Evolutionary conservation across 2,797 vertebrate species (phyloP).

Genomic region (Sebastes minor): DNA sequence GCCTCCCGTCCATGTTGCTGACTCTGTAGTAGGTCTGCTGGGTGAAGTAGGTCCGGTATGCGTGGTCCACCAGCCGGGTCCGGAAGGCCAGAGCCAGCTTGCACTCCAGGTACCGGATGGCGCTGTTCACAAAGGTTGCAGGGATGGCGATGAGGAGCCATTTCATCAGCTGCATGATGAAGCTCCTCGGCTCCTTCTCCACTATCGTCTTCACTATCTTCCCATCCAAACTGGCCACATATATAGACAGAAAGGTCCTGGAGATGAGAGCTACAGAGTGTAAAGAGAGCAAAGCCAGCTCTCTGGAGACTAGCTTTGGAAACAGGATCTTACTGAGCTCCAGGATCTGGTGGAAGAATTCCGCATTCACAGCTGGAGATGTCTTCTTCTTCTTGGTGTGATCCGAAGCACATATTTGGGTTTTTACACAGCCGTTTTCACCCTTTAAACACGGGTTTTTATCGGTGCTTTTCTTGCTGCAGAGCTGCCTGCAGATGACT

Average conservation of each 20-base stretch:
- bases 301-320: constrained; percentile 88
- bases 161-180: constrained; percentile 90
- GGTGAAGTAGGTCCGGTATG: constrained; percentile 94
- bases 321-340: constrained; percentile 92
- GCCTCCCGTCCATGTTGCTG: constrained; percentile 95
- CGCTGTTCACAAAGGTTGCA: constrained; percentile 98
- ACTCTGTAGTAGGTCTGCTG: constrained; percentile 96
- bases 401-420: constrained; percentile 10
- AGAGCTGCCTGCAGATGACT: constrained; percentile 82
- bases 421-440: constrained; percentile 68
- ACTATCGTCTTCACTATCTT: constrained; percentile 98
- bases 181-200: constrained; percentile 91
- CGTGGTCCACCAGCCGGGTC: constrained; percentile 92
- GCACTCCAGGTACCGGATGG: constrained; percentile 95
- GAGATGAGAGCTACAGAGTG: constrained; percentile 94
- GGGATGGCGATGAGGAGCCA: constrained; percentile 98
- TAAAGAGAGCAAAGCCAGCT: constrained; percentile 90
- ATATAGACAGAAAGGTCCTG: constrained; percentile 96
- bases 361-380: constrained; percentile 88
- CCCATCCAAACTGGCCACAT: constrained; percentile 94
- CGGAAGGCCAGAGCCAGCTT: constrained; percentile 95
- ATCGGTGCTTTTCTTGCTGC: constrained; percentile 34
- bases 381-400: constrained; percentile 29
- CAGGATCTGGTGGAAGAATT: constrained; percentile 90
- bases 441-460: constrained; percentile 27